Percentiles rank a stretch among this genome's conserved stretches.
Conservation (phyloP, 1,140 invertebrate genomes). For the Drosophila oshimai region DNA sequence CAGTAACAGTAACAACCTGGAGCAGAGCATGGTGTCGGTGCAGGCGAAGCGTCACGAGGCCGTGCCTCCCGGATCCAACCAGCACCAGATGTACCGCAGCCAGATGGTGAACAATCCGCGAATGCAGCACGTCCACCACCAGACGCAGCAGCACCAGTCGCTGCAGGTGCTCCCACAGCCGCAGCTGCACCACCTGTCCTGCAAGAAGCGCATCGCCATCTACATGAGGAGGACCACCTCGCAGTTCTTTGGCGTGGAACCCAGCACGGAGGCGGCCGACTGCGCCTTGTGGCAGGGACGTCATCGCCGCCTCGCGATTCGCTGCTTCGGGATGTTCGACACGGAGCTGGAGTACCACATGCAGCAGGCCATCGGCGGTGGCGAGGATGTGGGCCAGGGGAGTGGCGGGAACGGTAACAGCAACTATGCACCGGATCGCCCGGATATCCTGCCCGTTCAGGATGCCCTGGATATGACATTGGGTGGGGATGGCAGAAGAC, state of each 20-base stretch:
- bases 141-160: slow-evolving; percentile 39
- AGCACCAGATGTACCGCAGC: slow-evolving; percentile 33
- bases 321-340: slow-evolving; percentile 71
- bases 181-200: slow-evolving; percentile 59
- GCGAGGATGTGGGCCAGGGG: slow-evolving; percentile 1
- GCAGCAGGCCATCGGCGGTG: not conserved
- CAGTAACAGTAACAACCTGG: slow-evolving; percentile 13
- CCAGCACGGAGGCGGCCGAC: slow-evolving; percentile 86
- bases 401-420: slow-evolving; percentile 7
- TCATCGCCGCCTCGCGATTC: slow-evolving; percentile 86
- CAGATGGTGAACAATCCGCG: slow-evolving; percentile 33
- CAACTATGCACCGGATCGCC: slow-evolving; percentile 59
- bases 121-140: slow-evolving; percentile 39
- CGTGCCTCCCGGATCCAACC: slow-evolving; percentile 10
- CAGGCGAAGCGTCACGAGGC: slow-evolving; percentile 17
- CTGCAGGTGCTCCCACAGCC: slow-evolving; percentile 48
- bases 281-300: slow-evolving; percentile 87
- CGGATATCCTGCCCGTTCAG: slow-evolving; percentile 82
- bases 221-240: slow-evolving; percentile 88
- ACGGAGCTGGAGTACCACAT: slow-evolving; percentile 42
- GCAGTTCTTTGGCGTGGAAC: slow-evolving; percentile 89
- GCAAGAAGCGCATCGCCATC: slow-evolving; percentile 82
- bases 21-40: slow-evolving; percentile 13
- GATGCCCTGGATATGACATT: slow-evolving; percentile 34
- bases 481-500: slow-evolving; percentile 6